Evolutionary conservation across 64 coral and sea anemone genomes (phyloP), one percentile per base, ranked within the genome.

Genomic region (Dendrophyllia cribrosa): DNA sequence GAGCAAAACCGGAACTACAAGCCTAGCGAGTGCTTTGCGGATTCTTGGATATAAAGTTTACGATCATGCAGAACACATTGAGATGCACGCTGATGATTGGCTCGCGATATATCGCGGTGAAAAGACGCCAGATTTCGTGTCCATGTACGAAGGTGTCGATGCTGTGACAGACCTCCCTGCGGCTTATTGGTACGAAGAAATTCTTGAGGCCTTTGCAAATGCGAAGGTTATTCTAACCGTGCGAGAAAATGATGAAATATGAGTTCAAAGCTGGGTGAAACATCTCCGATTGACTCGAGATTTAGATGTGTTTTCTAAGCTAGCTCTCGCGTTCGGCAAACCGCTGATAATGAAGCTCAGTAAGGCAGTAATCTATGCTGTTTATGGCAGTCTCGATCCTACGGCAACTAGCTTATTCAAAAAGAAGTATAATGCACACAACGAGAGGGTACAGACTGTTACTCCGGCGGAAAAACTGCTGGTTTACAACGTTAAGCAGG

Each of bases 1-100:
- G 10, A 49, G 70, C 22, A 89, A 89, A 63, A 89, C 87, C 1
- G 87, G 87, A 0, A 89, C 87, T 45, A 89, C 76, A 69, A 68
- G 74, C 47, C 16, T 89, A 21, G 88, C 88, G 2, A 66, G 24
- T 5, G 88, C 88, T 1, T 66, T 89, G 12, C 59, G 88, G 51
- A 49, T 52, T 8, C 74, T 89, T 67, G 88, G 88, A 1, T 89
- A 66, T 23, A 64, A 3, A 6, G 71, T 89, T 3, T 59, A 89
- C 72, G 87, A 89, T 77, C 12, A 64, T 49, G 16, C 24, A 43
- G 88, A 89, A 51, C 88, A 89, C 11, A 65, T 44, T 4, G 13
- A 13, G 4, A 61, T 77, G 19, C 75, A 89, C n/a, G 11, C 51
- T 10, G 60, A 79, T 51, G 74, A 89, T 10, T 89, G 77, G 52